phyloP scores from a whole-genome alignment of 2,113 vertebrate species.

The Trichomycterus rosablanca region DNA sequence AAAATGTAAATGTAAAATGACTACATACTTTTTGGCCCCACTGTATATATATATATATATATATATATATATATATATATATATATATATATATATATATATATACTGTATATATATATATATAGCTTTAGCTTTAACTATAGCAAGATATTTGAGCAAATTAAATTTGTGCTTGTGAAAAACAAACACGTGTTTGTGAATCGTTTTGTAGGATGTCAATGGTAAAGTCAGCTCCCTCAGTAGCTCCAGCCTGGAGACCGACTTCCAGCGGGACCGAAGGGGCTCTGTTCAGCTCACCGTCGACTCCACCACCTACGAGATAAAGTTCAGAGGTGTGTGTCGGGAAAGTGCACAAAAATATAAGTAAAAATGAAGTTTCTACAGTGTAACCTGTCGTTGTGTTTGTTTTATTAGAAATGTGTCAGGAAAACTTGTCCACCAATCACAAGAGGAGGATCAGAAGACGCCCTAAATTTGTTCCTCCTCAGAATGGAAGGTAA shows the following conservation, averaged over 20 bases:
- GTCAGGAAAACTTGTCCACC: conserved; percentile 46
- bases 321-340: conserved; percentile 58
- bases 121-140: too few species aligned
- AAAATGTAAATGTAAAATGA: too few species aligned
- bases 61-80: too few species aligned
- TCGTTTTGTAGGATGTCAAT: conserved; percentile 45
- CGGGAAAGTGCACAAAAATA: neutral
- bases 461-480: conserved; percentile 53
- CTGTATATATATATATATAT: too few species aligned
- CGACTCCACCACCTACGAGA: conserved; percentile 36
- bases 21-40: too few species aligned
- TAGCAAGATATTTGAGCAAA: too few species aligned
- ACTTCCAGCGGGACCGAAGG: conserved; percentile 44
- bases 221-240: conserved; percentile 23
- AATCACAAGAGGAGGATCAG: conserved; percentile 48
- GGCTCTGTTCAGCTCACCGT: conserved; percentile 41
- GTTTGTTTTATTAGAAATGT: conserved; percentile 52
- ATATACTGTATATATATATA: too few species aligned
- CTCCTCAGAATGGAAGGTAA: conserved; percentile 36
- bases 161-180: too few species aligned
- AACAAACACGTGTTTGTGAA: neutral
- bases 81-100: too few species aligned
- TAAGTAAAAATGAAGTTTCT: neutral
- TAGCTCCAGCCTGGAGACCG: conserved; percentile 51
- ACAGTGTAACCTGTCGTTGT: neutral